A percentile compares a stretch with the other conserved stretches of the same genome.
Evolutionary conservation across 2,797 vertebrate species (phyloP).

Genomic region (Petrocephalus schoutedeni): DNA sequence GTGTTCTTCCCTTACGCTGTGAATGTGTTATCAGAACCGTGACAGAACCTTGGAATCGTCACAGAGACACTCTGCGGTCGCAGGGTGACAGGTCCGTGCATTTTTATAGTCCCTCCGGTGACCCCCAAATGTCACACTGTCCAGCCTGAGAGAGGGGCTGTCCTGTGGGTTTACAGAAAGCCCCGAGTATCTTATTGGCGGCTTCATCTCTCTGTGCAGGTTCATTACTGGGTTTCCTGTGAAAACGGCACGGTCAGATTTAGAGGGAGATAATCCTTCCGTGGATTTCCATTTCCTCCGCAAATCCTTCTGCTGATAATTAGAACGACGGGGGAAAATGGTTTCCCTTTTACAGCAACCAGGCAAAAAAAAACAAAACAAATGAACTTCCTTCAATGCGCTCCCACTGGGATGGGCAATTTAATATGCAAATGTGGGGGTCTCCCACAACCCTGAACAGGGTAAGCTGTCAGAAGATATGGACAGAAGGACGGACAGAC

Average conservation of each 20-base stretch:
- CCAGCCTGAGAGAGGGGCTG: not conserved
- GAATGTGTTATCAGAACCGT: not conserved
- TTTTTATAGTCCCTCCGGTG: not conserved
- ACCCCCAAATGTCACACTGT: not conserved
- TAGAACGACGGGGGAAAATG: not conserved
- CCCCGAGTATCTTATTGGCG: not conserved
- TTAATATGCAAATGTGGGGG: not conserved
- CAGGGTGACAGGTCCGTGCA: slow-evolving; percentile 37
- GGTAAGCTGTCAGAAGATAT: not conserved
- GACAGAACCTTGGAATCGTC: not conserved
- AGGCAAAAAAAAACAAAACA: not conserved
- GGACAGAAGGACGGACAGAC: not conserved
- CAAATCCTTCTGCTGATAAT: not conserved
- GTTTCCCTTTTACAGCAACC: not conserved
- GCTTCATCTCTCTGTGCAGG: not conserved
- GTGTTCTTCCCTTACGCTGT: not conserved
- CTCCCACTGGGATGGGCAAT: not conserved
- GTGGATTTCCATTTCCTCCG: not conserved
- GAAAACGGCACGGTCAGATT: not conserved
- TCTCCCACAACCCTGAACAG: not conserved
- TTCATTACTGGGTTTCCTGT: not conserved
- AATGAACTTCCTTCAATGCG: not conserved
- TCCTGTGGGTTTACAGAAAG: not conserved
- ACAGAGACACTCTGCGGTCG: not conserved
- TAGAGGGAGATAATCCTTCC: not conserved